Conservation (phyloP, 2,888 invertebrate species). For the Rhingia rostrata region DNA sequence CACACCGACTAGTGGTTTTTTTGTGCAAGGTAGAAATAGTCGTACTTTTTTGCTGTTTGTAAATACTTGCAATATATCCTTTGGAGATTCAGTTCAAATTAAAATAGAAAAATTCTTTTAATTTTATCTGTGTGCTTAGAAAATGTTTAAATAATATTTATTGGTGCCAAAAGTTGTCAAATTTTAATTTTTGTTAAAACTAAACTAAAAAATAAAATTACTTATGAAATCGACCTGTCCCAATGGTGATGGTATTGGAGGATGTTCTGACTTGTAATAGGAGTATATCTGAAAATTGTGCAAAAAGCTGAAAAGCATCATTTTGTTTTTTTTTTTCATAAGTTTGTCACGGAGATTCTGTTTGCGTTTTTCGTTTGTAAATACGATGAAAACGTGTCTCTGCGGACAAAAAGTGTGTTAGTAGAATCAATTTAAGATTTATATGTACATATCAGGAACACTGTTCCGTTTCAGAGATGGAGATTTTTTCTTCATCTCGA, state of each 20-base stretch:
- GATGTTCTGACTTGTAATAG: conserved; percentile 52
- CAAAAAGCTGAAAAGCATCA: conserved; percentile 17
- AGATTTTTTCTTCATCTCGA: not conserved
- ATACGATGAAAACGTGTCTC: not conserved
- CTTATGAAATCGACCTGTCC: conserved; percentile 66
- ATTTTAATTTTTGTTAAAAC: not conserved
- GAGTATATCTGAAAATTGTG: conserved; percentile 14
- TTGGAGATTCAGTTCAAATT: not conserved
- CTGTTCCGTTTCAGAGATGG: too few species aligned
- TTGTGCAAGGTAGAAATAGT: conserved; percentile 70
- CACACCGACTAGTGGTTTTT: conserved; percentile 65
- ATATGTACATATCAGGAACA: not conserved
- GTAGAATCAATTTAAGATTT: conserved; percentile 1
- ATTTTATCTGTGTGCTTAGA: conserved; percentile 17
- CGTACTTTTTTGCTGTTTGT: conserved; percentile 65
- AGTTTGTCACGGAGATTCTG: not conserved
- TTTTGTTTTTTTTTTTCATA: not conserved
- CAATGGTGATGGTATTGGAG: conserved; percentile 65
- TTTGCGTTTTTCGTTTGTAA: not conserved
- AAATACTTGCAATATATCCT: conserved; percentile 46
- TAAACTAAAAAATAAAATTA: conserved; percentile 28
- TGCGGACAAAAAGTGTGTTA: not conserved
- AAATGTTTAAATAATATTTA: conserved; percentile 27
- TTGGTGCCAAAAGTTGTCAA: conserved; percentile 28
- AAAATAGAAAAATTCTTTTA: not conserved